Evolutionary conservation across 2,113 vertebrate genomes (phyloP), one percentile per base, ranked within the genome.

Genomic region (Macrotis lagotis): DNA sequence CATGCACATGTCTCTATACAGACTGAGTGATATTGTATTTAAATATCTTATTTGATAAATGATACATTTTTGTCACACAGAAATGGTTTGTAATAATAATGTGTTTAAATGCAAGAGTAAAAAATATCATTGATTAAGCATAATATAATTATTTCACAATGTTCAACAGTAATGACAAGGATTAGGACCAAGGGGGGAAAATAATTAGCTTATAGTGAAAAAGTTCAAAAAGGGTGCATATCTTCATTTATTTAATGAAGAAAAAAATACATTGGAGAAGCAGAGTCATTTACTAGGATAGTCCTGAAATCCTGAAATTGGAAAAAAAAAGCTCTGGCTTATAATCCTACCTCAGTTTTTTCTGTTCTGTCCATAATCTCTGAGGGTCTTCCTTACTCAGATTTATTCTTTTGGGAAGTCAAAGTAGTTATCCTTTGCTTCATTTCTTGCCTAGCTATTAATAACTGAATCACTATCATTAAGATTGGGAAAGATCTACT

Each of bases 71-170:
- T 88, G 89, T 14, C 37, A 37, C 0, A 52, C 88, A 92, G n/a
- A 96, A 94, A 91, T 26, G 74, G 2, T 51, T 94, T 50, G 89
- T 55, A 3, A 93, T 37, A 95, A 49, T 90, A 89, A 93, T 25
- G 89, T 89, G 37, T 49, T 10, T 0, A 90, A 48, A 83, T 96
- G 12, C 53, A 91, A 50, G 12, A 0, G 74, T 74, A 92, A 22
- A 26, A 92, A 9, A 2, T 19, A 25, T 50, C 0, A n/a, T 50
- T 59, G 16, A 26, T 47, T 49, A 0, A 93, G 8, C 51, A 37
- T 59, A 25, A 89, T 90, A 8, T 22, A 95, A 89, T 55, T 51
- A 74, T 74, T n/a, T n/a, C 66, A n/a, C n/a, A 37, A 74, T 14
- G n/a, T 74, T 74, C 44, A 89, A 37, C 25, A 51, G 2, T 48